Conservation (phyloP, 2,797 vertebrate species). For the Harpagifer antarcticus region DNA sequence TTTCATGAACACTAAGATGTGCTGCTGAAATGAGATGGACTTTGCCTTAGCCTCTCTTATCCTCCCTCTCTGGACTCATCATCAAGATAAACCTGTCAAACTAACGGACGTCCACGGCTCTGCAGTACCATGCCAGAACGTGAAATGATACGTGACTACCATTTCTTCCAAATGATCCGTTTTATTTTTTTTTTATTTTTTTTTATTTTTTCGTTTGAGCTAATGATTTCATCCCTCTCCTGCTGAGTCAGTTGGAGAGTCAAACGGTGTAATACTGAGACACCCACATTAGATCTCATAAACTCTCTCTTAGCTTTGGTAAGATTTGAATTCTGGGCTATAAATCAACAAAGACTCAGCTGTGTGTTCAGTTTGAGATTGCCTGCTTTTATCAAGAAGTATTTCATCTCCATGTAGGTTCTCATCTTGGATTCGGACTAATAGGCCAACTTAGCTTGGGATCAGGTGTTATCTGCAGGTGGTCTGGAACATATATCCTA, state of each 20-base stretch:
- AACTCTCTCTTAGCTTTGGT: conserved; percentile 11
- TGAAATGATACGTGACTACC: conserved; percentile 31
- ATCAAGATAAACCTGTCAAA: conserved; percentile 52
- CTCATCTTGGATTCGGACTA: conserved; percentile 12
- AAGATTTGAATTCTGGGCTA: not conserved
- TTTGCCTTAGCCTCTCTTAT: conserved; percentile 59
- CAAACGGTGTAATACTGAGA: conserved; percentile 6
- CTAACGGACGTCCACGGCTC: conserved; percentile 23
- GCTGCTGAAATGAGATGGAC: conserved; percentile 40
- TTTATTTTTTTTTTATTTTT: too few species aligned
- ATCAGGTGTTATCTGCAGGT: conserved; percentile 30
- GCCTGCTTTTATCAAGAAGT: conserved; percentile 11
- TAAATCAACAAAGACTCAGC: not conserved
- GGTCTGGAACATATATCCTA: not conserved
- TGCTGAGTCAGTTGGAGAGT: conserved; percentile 34
- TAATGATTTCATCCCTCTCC: conserved; percentile 19
- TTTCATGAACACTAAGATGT: conserved; percentile 39
- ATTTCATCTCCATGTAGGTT: conserved; percentile 13
- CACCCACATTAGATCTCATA: not conserved
- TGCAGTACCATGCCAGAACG: conserved; percentile 11
- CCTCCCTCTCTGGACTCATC: conserved; percentile 30
- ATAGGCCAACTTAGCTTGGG: not conserved
- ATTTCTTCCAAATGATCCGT: conserved; percentile 34
- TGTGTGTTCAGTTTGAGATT: conserved; percentile 20
- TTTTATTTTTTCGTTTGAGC: too few species aligned